Conservation (phyloP, 2,797 vertebrate genomes). For the Urophycis tenuis region DNA sequence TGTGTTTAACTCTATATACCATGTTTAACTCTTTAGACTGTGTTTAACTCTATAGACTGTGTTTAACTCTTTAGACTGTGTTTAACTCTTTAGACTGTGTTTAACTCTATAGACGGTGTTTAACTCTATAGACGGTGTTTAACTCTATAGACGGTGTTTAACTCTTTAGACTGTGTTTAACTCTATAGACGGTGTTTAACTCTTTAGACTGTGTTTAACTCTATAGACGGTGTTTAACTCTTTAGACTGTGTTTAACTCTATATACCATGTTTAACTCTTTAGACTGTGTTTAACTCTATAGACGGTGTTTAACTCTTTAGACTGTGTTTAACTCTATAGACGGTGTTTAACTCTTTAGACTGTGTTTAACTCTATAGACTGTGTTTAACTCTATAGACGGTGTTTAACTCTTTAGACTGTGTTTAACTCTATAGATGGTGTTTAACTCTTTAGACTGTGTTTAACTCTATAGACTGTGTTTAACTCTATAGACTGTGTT, state of each 20-base stretch:
- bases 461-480: neutral
- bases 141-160: neutral
- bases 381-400: too few species aligned
- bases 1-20: neutral
- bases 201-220: neutral
- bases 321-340: neutral
- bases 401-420: too few species aligned
- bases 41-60: neutral
- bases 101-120: neutral
- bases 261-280: neutral
- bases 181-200: neutral
- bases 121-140: neutral
- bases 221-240: too few species aligned
- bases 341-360: neutral
- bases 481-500: neutral
- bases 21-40: neutral
- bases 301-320: neutral
- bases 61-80: too few species aligned
- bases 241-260: neutral
- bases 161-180: too few species aligned
- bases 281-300: too few species aligned
- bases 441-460: neutral
- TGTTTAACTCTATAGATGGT: too few species aligned
- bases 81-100: neutral
- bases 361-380: neutral